Evolutionary conservation across 2,888 invertebrate genomes (phyloP).

Genomic region (Agrochola macilenta): DNA sequence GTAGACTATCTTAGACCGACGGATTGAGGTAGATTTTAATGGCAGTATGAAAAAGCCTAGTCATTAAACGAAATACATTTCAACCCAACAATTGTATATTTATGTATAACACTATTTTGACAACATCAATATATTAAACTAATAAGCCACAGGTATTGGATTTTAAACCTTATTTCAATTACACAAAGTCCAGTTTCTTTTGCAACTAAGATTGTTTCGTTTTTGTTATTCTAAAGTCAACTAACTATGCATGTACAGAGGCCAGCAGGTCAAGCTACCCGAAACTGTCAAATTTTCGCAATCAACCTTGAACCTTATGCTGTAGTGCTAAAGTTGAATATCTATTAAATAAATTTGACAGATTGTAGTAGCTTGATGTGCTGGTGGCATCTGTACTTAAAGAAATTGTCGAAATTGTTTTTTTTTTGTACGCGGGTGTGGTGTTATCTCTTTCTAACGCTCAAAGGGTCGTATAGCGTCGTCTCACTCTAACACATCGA

Average conservation of each 20-base stretch:
- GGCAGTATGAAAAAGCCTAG: slow-evolving; percentile 5
- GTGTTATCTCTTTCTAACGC: slow-evolving; percentile 3
- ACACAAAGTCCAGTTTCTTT: slow-evolving; percentile 27
- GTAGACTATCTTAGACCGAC: background rate
- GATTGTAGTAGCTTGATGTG: too few species aligned
- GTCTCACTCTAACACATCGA: background rate
- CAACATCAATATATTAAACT: slow-evolving; percentile 44
- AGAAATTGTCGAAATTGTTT: slow-evolving; percentile 12
- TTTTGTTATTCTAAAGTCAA: slow-evolving; percentile 9
- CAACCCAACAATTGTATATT: slow-evolving; percentile 24
- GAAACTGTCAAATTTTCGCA: too few species aligned
- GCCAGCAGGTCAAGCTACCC: too few species aligned
- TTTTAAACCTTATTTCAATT: slow-evolving; percentile 17
- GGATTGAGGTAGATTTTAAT: slow-evolving; percentile 47
- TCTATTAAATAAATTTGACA: too few species aligned
- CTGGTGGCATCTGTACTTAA: too few species aligned
- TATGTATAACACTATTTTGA: slow-evolving; percentile 25
- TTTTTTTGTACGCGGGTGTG: background rate
- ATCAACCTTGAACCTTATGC: too few species aligned
- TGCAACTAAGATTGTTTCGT: slow-evolving; percentile 8
- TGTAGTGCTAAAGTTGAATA: too few species aligned
- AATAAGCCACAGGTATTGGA: slow-evolving; percentile 28
- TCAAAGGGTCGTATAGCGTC: background rate
- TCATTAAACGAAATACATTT: background rate
- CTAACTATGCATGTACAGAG: background rate